phyloP scores from a whole-genome alignment of 2,113 vertebrate genomes.

The Rattus norvegicus region GRCr8 NC_086034.1:2786001-2786500 shows the following conservation, averaged over 20 bases:
- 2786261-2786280: background rate
- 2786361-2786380: background rate
- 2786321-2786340: background rate
- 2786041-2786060: no score
- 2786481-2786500: background rate
- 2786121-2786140: background rate
- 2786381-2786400: background rate
- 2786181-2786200: background rate
- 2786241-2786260: background rate
- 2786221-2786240: background rate
- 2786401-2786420: background rate
- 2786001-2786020: background rate
- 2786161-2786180: background rate
- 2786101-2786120: background rate
- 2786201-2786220: background rate
- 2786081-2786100: background rate
- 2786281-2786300: background rate
- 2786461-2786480: background rate
- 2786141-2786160: background rate
- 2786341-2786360: background rate
- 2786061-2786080: no score
- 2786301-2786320: background rate
- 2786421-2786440: background rate
- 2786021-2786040: background rate
- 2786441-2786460: background rate